Percentiles rank a stretch among this genome's conserved stretches.
Conservation (phyloP, 2,113 vertebrate species). For the Myrmophylax atrothorax region DNA sequence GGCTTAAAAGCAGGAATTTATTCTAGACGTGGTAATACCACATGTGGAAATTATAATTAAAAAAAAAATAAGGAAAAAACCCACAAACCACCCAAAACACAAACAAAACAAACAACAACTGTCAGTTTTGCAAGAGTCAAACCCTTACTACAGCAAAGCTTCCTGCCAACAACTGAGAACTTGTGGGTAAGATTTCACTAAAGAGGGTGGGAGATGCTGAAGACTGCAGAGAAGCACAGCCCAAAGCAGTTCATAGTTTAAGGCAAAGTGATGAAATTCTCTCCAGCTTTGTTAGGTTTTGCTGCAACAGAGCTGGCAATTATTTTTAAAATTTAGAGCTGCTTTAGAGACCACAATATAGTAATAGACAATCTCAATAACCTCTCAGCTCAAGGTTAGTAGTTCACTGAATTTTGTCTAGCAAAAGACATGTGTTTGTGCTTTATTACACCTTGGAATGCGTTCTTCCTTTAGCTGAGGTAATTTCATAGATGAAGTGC, state of each 20-base stretch:
- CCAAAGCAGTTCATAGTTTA: background rate
- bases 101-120: background rate
- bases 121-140: background rate
- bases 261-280: background rate
- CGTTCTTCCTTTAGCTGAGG: conserved; percentile 30
- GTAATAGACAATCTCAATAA: conserved; percentile 25
- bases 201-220: background rate
- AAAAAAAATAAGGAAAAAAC: background rate
- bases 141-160: background rate
- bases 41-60: background rate
- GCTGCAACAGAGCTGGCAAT: background rate
- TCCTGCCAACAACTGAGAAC: background rate
- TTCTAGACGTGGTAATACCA: background rate
- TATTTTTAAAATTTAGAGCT: conserved; percentile 6
- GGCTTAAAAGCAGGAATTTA: background rate
- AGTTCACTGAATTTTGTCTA: conserved; percentile 42
- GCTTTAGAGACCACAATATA: background rate
- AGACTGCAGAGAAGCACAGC: background rate
- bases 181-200: background rate
- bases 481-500: conserved; percentile 37
- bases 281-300: background rate
- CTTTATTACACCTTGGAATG: conserved; percentile 37
- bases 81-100: background rate
- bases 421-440: background rate
- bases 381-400: conserved; percentile 22